Conservation (phyloP, 2,113 vertebrate genomes). For the Platycercus adscitus region DNA sequence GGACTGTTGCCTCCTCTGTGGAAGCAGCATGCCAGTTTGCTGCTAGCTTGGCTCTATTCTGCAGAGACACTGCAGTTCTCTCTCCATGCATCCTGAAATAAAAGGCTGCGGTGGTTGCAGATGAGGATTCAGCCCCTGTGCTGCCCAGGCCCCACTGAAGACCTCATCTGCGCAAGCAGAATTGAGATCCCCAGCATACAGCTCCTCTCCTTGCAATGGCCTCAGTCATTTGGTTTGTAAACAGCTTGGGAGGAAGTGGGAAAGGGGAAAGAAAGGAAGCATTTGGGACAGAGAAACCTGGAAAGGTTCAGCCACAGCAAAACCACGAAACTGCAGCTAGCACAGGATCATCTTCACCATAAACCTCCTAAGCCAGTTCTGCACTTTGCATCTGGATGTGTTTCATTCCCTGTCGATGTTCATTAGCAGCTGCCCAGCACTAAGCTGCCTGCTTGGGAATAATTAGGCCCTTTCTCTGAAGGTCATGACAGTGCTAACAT, state of each 20-base stretch:
- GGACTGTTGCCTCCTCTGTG: background rate
- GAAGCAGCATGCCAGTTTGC: background rate
- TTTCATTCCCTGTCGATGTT: conserved; percentile 33
- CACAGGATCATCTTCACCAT: background rate
- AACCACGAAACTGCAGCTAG: background rate
- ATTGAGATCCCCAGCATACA: background rate
- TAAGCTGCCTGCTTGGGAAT: conserved; percentile 36
- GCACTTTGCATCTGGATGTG: background rate
- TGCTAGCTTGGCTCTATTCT: background rate
- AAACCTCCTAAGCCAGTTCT: background rate
- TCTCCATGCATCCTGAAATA: background rate
- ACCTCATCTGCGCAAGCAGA: background rate
- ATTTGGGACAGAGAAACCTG: background rate
- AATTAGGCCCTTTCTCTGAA: conserved; percentile 44
- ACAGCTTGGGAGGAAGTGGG: background rate
- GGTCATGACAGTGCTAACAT: background rate
- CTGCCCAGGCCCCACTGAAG: background rate
- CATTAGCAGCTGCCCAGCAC: conserved; percentile 54
- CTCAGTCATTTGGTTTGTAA: rapidly evolving
- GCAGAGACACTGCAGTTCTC: background rate
- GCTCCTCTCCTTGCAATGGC: background rate
- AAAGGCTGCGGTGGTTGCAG: background rate
- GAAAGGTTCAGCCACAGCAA: background rate
- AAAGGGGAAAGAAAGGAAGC: background rate
- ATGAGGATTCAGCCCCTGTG: background rate